Evolutionary conservation across 2,888 invertebrate genomes (phyloP), one percentile per base, ranked within the genome.

Genomic region (Drosophila niveifrons): DNA sequence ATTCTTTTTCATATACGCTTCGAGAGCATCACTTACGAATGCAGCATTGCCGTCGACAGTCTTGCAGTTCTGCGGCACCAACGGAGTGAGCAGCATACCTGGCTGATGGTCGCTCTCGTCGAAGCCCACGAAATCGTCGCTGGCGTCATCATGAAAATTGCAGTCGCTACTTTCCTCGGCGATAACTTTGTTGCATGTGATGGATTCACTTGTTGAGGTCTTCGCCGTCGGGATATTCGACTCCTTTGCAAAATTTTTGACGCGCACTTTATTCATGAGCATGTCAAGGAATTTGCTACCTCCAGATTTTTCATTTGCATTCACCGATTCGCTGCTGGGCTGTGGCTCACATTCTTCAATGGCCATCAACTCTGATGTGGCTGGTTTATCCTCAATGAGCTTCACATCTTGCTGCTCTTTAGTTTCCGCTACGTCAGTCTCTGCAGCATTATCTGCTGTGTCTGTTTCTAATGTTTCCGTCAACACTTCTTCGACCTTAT

Each of bases 11-110:
- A 94, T 90, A 76, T 93, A 94, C 6, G 93, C 93, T 58, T 94
- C 93, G n/a, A 94, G 85, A 0, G 91, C 88, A 52, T 93, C 92
- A 71, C 94, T 94, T 3, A 93, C 87, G 78, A 94, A 94, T 0
- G 92, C 93, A 0, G 93, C 91, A 50, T 91, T 91, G 0, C 80
- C 72, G 0, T 82, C 89, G 2, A 65, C 36, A 3, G 82, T 79
- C 15, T 75, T 78, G 48, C 82, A 81, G 52, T 64, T 77, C 44
- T 67, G 72, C 2, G 89, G 88, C 18, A 92, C 92, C 31, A 91
- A 55, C 2, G 92, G 92, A 0, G 92, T 92, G 15, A 90, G 83
- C 56, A 92, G 58, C 91, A 92, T 91, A n/a, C 92, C 92, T 0
- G 91, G 90, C 39, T 89, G 75, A 51, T 89, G 80, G 31, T 85